Evolutionary conservation across 2,888 invertebrate genomes (phyloP), one percentile per base, ranked within the genome.

Genomic region (Steinernema hermaphroditum): DNA sequence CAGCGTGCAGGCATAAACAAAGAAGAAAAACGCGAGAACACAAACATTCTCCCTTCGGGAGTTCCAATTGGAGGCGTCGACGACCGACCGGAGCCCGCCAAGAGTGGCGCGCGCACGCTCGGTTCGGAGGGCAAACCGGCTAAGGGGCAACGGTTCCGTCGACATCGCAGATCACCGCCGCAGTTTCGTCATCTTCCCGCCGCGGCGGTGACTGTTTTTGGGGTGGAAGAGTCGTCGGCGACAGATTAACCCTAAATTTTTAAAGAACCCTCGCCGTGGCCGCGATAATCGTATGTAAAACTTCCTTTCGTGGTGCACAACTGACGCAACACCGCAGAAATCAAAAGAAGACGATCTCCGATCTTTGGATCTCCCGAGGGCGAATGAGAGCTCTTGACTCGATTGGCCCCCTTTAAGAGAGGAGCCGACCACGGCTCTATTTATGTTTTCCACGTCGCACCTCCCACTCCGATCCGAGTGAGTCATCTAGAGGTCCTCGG

Each of bases 241-340:
- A 34, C 62, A 62, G 62, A 62, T 62, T 62, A 62, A 62, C 62
- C 62, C 62, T 62, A 32, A 62, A 32, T 32, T 62, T 62, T 62
- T 62, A n/a, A 32, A 62, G 32, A 32, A 32, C 12, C 34, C 62
- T 14, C 24, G 24, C n/a, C 22, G 43, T 14, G 46, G 22, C 46
- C 8, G n/a, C 6, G 22, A 46, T 9, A 19, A 34, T 62, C 62
- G 29, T 6, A 34, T 62, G 32, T 32, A 27, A 62, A 62, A 34
- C 27, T 62, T 62, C 62, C 27, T n/a, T 62, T 62, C 32, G 12
- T 2, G 29, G 62, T 12, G 27, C 34, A 16, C 62, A 34, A 62
- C 62, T 16, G 62, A 14, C 62, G 62, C 29, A 16, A 46, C 46
- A 46, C 46, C n/a, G 22, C 46, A 29, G n/a, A 32, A 32, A 29